These are phyloP conservation scores for Coryphaenoides rupestris DNA, from an alignment of 2,113 vertebrate species.

Conservation along the genomic window DNA sequence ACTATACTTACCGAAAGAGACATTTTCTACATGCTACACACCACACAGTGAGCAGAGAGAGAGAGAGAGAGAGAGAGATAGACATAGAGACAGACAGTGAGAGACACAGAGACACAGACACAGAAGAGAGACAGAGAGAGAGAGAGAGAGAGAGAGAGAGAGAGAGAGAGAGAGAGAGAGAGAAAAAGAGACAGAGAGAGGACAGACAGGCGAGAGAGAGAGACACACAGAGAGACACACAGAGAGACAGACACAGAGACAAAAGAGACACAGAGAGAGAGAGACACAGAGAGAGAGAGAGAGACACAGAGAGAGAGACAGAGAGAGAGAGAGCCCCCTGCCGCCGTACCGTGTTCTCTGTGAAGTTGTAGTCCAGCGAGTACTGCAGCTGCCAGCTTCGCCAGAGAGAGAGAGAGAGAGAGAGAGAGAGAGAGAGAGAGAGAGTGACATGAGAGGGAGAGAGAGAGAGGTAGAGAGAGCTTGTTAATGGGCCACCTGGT, in stretches of 20 bases:
- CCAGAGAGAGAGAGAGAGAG: slow-evolving; percentile 8
- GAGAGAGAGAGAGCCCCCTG: slow-evolving; percentile 24
- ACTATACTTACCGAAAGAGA: no score
- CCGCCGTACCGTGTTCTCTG: slow-evolving; percentile 98
- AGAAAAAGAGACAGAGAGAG: background rate
- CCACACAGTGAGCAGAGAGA: background rate
- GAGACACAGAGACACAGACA: background rate
- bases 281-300: no score
- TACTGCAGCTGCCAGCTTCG: slow-evolving; percentile 97
- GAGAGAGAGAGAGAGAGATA: background rate
- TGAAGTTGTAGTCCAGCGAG: slow-evolving; percentile 98
- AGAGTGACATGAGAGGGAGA: background rate
- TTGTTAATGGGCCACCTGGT: slow-evolving; percentile 67
- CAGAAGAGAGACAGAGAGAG: background rate
- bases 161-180: slow-evolving; percentile 9
- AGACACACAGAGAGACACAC: no score
- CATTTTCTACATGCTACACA: no score
- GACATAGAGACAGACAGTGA: background rate
- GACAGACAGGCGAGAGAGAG: no score
- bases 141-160: background rate
- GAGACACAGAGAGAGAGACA: no score
- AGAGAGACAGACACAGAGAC: no score
- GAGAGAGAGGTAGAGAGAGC: slow-evolving; percentile 10
- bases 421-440: slow-evolving; percentile 36
- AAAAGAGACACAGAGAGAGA: no score